Evolutionary conservation across 2,888 invertebrate genomes (phyloP).

Genomic region (Erebia aethiops): DNA sequence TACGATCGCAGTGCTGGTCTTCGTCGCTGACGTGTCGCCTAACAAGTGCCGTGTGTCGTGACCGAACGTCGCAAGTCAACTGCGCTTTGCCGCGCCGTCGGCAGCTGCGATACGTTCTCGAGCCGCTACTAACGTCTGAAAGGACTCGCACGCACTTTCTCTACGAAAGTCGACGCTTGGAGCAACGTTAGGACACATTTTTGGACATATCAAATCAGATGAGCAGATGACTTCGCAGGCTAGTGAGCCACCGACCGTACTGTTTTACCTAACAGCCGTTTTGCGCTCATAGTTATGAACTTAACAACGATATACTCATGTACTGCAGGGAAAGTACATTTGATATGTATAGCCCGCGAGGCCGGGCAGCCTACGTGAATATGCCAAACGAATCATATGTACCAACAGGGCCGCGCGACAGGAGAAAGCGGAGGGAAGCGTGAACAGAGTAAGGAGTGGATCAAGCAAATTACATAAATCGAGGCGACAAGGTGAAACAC

Average conservation of each 20-base stretch:
- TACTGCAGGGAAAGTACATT: constrained; percentile 46
- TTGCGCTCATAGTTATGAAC: constrained; percentile 13
- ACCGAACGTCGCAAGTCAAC: constrained; percentile 42
- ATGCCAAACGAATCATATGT: not conserved
- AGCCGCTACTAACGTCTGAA: constrained; percentile 73
- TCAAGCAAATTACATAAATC: constrained; percentile 33
- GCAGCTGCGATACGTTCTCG: constrained; percentile 51
- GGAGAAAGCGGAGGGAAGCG: constrained; percentile 42
- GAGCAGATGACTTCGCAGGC: constrained; percentile 16
- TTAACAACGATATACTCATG: constrained; percentile 18
- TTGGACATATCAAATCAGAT: constrained; percentile 20
- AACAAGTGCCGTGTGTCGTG: constrained; percentile 50
- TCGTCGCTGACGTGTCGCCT: constrained; percentile 65
- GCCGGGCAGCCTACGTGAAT: not conserved
- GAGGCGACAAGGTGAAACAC: constrained; percentile 4
- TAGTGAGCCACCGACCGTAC: constrained; percentile 30
- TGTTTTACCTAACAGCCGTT: constrained; percentile 37
- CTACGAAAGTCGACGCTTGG: constrained; percentile 57
- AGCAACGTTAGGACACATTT: constrained; percentile 47
- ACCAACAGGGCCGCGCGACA: constrained; percentile 22
- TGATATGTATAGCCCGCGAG: not conserved
- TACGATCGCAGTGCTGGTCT: constrained; percentile 47
- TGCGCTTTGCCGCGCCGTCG: constrained; percentile 54
- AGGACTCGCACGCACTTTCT: constrained; percentile 72
- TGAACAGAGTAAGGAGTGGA: constrained; percentile 18